A percentile compares a stretch with the other conserved stretches of the same genome.
These are phyloP conservation scores for Xylocopa sonorina DNA, from an alignment of 1,140 invertebrate genomes.

Conservation along the genomic window DNA sequence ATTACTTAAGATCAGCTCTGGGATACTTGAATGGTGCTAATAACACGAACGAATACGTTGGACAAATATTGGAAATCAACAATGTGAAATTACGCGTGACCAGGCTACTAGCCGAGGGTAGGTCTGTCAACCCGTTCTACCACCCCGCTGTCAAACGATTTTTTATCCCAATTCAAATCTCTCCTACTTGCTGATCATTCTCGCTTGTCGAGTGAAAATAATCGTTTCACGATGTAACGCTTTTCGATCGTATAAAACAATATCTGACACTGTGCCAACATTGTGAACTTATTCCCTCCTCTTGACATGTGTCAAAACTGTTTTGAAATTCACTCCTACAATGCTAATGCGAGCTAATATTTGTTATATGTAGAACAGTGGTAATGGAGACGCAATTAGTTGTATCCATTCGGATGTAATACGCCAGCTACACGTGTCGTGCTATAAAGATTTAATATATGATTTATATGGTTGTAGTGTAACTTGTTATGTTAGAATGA, in stretches of 20 bases:
- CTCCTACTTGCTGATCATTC: not conserved
- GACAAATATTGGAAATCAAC: constrained; percentile 93
- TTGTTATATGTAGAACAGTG: not conserved
- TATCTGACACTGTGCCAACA: not conserved
- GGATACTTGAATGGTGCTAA: constrained; percentile 76
- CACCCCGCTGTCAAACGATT: not conserved
- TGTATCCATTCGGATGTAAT: not conserved
- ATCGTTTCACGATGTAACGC: not conserved
- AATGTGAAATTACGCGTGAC: constrained; percentile 94
- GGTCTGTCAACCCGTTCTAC: constrained; percentile 70
- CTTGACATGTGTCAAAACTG: constrained; percentile 69
- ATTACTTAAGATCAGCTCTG: constrained; percentile 78
- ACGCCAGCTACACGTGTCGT: not conserved
- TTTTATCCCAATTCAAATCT: not conserved
- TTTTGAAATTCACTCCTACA: constrained; percentile 63
- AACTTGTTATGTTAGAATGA: not conserved
- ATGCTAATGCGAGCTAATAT: not conserved
- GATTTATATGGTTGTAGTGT: not conserved
- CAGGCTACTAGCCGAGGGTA: constrained; percentile 96
- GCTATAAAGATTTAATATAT: not conserved
- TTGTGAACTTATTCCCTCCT: not conserved
- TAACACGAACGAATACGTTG: constrained; percentile 91
- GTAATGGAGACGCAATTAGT: not conserved
- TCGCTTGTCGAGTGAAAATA: not conserved
- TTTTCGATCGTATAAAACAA: not conserved